Percentiles rank a stretch among this genome's conserved stretches.
These are phyloP conservation scores for Tapera naevia DNA, from an alignment of 2,797 vertebrate genomes.

Conservation along the genomic window DNA sequence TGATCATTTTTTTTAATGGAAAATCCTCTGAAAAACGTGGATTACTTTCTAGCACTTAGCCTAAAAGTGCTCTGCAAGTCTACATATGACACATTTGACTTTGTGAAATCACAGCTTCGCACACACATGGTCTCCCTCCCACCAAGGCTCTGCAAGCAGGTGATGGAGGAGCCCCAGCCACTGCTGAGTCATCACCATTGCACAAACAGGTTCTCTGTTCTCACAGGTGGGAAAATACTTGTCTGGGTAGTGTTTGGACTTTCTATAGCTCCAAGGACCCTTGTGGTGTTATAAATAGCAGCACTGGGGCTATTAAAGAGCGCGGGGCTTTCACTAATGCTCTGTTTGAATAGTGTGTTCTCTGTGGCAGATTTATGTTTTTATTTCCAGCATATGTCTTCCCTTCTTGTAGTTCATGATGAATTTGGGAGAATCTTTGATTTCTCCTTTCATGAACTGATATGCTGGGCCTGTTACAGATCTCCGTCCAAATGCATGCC, in stretches of 20 bases:
- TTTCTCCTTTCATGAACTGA: background rate
- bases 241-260: constrained; percentile 29
- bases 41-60: background rate
- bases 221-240: constrained; percentile 42
- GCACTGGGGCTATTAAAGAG: background rate
- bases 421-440: background rate
- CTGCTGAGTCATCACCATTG: background rate
- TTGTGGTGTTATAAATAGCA: constrained; percentile 43
- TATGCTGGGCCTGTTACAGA: background rate
- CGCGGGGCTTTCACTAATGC: constrained; percentile 41
- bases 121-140: background rate
- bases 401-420: background rate
- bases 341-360: constrained; percentile 15
- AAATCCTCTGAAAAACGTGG: background rate
- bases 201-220: constrained; percentile 62
- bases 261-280: constrained; percentile 14
- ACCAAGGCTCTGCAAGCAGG: background rate
- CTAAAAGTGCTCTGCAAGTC: background rate
- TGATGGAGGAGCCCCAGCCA: background rate
- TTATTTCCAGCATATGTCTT: background rate
- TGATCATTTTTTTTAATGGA: background rate
- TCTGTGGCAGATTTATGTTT: constrained; percentile 9
- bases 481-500: background rate
- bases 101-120: background rate
- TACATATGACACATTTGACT: rapidly evolving